Evolutionary conservation across 2,797 vertebrate species (phyloP).

Genomic region (Menidia menidia): DNA sequence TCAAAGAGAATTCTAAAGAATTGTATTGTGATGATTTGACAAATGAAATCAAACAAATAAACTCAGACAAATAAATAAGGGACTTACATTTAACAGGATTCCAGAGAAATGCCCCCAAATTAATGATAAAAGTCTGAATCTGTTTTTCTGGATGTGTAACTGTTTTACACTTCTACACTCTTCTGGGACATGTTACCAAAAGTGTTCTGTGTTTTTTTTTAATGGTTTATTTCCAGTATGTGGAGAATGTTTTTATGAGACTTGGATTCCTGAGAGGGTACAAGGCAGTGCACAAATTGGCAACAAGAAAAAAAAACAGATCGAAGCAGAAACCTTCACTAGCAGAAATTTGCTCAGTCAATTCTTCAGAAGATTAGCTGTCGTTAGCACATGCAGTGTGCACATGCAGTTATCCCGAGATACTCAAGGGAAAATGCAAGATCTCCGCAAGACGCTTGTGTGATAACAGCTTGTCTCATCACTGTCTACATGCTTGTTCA

Average conservation of each 20-base stretch:
- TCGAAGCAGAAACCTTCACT: background rate
- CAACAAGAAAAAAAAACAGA: background rate
- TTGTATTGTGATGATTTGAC: background rate
- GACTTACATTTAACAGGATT: background rate
- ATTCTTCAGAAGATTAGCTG: no score
- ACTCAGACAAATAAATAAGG: background rate
- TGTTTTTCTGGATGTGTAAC: no score
- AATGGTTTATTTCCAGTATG: background rate
- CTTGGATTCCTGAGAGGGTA: background rate
- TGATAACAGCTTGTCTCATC: background rate
- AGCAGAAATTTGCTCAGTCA: background rate
- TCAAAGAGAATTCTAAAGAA: background rate
- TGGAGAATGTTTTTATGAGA: background rate
- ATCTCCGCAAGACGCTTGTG: no score
- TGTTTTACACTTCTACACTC: background rate
- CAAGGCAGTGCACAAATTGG: background rate
- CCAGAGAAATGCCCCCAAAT: background rate
- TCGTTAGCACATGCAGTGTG: background rate
- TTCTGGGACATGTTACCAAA: background rate
- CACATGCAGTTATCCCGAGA: background rate
- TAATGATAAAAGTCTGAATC: background rate
- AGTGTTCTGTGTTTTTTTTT: background rate
- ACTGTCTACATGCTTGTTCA: background rate
- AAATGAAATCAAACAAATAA: no score
- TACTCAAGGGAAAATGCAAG: background rate